These are phyloP conservation scores for Phyto melanocephala DNA, from an alignment of 2,888 invertebrate genomes.

Conservation along the genomic window DNA sequence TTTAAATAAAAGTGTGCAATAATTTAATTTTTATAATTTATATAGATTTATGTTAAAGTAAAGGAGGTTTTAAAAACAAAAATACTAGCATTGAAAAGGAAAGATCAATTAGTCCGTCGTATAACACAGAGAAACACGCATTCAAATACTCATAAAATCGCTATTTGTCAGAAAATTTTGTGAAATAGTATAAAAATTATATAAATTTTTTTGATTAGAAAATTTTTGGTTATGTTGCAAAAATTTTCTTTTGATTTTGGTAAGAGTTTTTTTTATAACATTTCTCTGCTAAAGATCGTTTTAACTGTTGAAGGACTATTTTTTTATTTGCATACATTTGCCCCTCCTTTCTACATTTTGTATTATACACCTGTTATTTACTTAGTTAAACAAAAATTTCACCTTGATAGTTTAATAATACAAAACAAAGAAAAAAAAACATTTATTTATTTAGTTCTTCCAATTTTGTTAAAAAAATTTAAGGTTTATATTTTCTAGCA, in stretches of 20 bases:
- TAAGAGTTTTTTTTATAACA: background rate
- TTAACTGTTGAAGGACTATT: no score
- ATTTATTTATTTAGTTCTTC: slow-evolving; percentile 40
- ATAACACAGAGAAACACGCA: no score
- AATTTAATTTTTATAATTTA: slow-evolving; percentile 2
- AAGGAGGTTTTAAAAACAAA: background rate
- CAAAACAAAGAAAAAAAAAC: background rate
- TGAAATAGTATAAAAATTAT: no score
- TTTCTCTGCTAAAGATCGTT: no score
- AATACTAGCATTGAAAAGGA: no score
- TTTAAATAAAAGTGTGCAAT: slow-evolving; percentile 34
- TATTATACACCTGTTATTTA: slow-evolving; percentile 54
- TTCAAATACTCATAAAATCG: no score
- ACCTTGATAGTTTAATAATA: slow-evolving; percentile 23
- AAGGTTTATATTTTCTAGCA: background rate
- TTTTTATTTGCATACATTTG: background rate
- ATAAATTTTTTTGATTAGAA: no score
- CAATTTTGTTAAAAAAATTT: slow-evolving; percentile 27
- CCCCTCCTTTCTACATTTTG: background rate
- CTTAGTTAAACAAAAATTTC: slow-evolving; percentile 40
- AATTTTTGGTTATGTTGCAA: no score
- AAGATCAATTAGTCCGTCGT: no score
- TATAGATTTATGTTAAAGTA: slow-evolving; percentile 1
- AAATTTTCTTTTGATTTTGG: no score
- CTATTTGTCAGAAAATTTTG: no score